phyloP scores from a whole-genome alignment of 2,797 vertebrate species.

The Micropoecilia bifurca region DNA sequence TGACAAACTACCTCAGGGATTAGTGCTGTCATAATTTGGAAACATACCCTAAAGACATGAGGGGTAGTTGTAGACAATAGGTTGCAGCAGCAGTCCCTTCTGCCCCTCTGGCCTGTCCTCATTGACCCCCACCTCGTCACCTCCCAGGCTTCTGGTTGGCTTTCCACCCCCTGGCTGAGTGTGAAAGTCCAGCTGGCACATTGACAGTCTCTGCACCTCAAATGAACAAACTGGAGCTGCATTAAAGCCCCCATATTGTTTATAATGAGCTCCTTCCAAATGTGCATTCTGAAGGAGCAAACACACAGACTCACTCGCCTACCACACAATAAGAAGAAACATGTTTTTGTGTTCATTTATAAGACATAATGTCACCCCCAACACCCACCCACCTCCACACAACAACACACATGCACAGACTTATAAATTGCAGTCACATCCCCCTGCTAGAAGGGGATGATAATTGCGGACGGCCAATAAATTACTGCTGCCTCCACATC shows the following conservation, averaged over 20 bases:
- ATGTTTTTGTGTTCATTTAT: slow-evolving; percentile 76
- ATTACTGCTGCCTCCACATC: slow-evolving; percentile 89
- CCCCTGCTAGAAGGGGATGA: slow-evolving; percentile 85
- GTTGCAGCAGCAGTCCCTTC: slow-evolving; percentile 64
- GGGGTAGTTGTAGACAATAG: slow-evolving; percentile 74
- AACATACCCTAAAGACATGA: slow-evolving; percentile 68
- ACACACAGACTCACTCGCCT: slow-evolving; percentile 36
- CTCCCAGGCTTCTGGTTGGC: slow-evolving; percentile 53
- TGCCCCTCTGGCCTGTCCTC: slow-evolving; percentile 51
- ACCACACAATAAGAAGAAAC: slow-evolving; percentile 57
- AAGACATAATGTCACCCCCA: slow-evolving; percentile 63
- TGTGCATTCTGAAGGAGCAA: slow-evolving; percentile 70
- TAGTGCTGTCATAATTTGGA: slow-evolving; percentile 63
- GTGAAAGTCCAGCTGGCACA: slow-evolving; percentile 81
- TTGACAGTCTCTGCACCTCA: slow-evolving; percentile 60
- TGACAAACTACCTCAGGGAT: slow-evolving; percentile 42
- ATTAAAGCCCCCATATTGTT: slow-evolving; percentile 70
- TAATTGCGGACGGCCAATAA: slow-evolving; percentile 90
- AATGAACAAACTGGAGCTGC: slow-evolving; percentile 44
- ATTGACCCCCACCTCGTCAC: slow-evolving; percentile 53
- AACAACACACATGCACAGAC: slow-evolving; percentile 71
- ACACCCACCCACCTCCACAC: slow-evolving; percentile 55
- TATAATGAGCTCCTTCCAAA: slow-evolving; percentile 71
- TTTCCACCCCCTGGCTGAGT: slow-evolving; percentile 70
- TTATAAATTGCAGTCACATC: slow-evolving; percentile 89